Conservation (phyloP, 2,797 vertebrate species). For the Oreortyx pictus region DNA sequence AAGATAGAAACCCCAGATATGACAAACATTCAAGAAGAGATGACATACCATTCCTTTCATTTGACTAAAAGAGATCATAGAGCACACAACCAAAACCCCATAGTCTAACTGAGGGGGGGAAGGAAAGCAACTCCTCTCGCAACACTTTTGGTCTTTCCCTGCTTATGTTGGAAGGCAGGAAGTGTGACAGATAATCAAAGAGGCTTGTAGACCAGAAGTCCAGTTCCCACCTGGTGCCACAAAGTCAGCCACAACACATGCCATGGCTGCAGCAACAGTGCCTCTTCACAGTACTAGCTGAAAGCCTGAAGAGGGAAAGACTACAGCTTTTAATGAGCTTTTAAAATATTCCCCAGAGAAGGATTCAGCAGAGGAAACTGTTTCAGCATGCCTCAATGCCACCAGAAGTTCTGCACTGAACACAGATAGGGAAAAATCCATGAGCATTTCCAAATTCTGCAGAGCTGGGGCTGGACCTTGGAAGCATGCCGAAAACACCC, state of each 20-base stretch:
- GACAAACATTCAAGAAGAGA: not conserved
- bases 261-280: not conserved
- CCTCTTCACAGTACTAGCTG: not conserved
- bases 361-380: conserved; percentile 17
- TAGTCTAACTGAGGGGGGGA: not conserved
- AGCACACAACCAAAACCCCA: not conserved
- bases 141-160: not conserved
- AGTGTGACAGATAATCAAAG: not conserved
- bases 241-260: not conserved
- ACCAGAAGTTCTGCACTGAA: conserved; percentile 20
- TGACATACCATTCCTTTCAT: not conserved
- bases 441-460: not conserved
- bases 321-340: not conserved
- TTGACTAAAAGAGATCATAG: not conserved
- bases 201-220: not conserved
- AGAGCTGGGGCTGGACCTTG: not conserved
- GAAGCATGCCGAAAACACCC: not conserved
- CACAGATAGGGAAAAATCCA: not conserved
- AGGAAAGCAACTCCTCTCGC: not conserved
- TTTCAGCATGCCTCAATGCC: conserved; percentile 8
- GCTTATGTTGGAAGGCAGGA: not conserved
- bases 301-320: accelerated
- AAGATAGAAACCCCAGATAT: not conserved
- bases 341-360: conserved; percentile 15
- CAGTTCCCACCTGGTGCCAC: not conserved